Percentiles rank a stretch among this genome's conserved stretches.
Evolutionary conservation across 2,888 invertebrate species (phyloP).

Genomic region (Agrotis exclamationis): DNA sequence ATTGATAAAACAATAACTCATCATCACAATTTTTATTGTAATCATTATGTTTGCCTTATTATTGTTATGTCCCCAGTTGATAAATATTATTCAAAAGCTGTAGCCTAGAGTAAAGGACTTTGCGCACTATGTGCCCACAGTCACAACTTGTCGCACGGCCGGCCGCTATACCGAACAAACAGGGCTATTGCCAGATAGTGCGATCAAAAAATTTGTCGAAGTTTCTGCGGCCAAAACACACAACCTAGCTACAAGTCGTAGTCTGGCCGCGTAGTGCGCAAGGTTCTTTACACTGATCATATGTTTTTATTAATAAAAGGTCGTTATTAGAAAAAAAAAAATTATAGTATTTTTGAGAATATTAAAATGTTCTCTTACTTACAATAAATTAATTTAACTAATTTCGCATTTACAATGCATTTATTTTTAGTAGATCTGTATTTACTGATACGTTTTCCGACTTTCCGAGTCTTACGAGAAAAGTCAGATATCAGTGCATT

Average conservation of each 20-base stretch:
- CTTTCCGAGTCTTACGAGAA: not conserved
- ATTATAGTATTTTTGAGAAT: conserved; percentile 40
- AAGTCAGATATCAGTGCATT: conserved; percentile 36
- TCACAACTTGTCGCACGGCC: no score
- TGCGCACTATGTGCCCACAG: no score
- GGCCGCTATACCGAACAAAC: no score
- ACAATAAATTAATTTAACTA: conserved; percentile 38
- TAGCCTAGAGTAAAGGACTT: not conserved
- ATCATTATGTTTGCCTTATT: not conserved
- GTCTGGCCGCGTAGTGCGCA: no score
- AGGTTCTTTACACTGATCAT: not conserved
- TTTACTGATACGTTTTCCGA: conserved; percentile 31
- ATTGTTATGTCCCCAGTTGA: not conserved
- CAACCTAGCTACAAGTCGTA: no score
- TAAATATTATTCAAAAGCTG: not conserved
- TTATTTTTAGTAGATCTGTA: conserved; percentile 58
- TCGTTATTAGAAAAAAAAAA: conserved; percentile 7
- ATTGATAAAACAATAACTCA: conserved; percentile 11
- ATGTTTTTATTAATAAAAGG: conserved; percentile 40
- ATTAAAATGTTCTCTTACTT: conserved; percentile 21
- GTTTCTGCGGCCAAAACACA: no score
- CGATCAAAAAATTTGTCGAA: no score
- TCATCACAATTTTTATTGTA: not conserved
- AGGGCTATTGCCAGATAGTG: no score
- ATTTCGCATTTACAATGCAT: conserved; percentile 61